Conservation (phyloP, 2,113 vertebrate species). For the Oncorhynchus mykiss region DNA sequence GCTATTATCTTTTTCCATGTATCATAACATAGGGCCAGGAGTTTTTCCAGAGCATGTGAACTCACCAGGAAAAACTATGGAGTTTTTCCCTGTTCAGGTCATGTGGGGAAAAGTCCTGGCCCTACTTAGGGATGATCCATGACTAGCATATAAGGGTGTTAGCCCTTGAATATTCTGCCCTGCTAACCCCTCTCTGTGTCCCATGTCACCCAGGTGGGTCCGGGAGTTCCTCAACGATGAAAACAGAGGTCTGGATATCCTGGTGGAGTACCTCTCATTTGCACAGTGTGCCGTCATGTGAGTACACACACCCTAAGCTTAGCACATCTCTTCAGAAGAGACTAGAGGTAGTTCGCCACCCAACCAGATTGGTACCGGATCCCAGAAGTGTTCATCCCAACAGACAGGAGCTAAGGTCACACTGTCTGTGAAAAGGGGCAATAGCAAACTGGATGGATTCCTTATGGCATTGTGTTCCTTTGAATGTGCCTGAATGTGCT, state of each 20-base stretch:
- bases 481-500: constrained; percentile 38
- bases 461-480: neutral
- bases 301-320: constrained; percentile 64
- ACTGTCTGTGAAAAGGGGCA: neutral
- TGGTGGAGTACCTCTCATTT: constrained; percentile 96
- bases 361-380: neutral
- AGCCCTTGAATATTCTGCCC: constrained; percentile 30
- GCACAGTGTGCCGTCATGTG: constrained; percentile 94
- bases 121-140: neutral
- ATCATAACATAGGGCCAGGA: no score
- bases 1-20: no score
- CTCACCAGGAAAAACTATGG: no score
- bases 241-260: constrained; percentile 91
- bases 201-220: constrained; percentile 84
- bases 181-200: constrained; percentile 24
- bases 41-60: no score
- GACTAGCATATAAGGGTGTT: constrained; percentile 35
- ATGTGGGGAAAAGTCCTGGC: neutral
- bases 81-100: no score
- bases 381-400: neutral
- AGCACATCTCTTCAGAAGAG: neutral
- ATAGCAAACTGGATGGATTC: neutral
- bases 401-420: neutral
- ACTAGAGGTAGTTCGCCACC: neutral
- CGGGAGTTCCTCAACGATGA: constrained; percentile 96